phyloP scores from a whole-genome alignment of 1,140 invertebrate genomes.

The Batillaria attramentaria region DNA sequence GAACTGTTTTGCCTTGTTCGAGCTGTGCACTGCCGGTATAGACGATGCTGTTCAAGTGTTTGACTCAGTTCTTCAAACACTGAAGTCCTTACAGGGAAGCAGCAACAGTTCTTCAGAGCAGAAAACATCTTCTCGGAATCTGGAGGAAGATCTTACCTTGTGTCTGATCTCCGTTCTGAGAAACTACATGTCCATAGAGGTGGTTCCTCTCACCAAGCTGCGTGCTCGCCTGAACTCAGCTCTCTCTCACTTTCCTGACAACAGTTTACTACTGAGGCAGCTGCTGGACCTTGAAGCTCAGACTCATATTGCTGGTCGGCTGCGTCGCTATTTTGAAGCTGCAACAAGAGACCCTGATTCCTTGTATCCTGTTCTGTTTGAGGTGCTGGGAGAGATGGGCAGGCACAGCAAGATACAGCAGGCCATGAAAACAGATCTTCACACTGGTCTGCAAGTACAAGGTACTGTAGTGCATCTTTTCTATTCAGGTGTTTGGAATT shows the following conservation, averaged over 20 bases:
- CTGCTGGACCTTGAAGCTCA: slow-evolving; percentile 56
- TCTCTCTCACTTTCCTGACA: slow-evolving; percentile 57
- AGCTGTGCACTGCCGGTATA: slow-evolving; percentile 61
- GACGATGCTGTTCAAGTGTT: slow-evolving; percentile 51
- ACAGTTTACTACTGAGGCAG: slow-evolving; percentile 48
- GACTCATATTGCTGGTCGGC: slow-evolving; percentile 53
- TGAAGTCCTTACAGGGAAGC: too few species aligned
- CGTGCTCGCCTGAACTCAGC: slow-evolving; percentile 48
- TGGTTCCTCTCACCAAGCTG: slow-evolving; percentile 45
- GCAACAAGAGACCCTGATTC: slow-evolving; percentile 35
- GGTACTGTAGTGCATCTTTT: too few species aligned
- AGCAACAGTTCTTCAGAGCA: too few species aligned
- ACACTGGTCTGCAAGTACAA: too few species aligned
- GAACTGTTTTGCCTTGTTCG: slow-evolving; percentile 65
- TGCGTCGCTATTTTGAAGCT: slow-evolving; percentile 59
- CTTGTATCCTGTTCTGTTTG: slow-evolving; percentile 50
- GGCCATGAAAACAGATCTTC: neutral
- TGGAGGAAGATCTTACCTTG: slow-evolving; percentile 36
- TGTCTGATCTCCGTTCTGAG: slow-evolving; percentile 45
- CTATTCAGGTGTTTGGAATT: too few species aligned
- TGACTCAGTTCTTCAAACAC: slow-evolving; percentile 28
- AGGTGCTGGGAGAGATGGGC: slow-evolving; percentile 48
- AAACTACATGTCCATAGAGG: slow-evolving; percentile 51
- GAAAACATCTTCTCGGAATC: neutral
- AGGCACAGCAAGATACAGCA: slow-evolving; percentile 31